Evolutionary conservation across 2,888 invertebrate genomes (phyloP), one percentile per base, ranked within the genome.

Genomic region (Aromia moschata): DNA sequence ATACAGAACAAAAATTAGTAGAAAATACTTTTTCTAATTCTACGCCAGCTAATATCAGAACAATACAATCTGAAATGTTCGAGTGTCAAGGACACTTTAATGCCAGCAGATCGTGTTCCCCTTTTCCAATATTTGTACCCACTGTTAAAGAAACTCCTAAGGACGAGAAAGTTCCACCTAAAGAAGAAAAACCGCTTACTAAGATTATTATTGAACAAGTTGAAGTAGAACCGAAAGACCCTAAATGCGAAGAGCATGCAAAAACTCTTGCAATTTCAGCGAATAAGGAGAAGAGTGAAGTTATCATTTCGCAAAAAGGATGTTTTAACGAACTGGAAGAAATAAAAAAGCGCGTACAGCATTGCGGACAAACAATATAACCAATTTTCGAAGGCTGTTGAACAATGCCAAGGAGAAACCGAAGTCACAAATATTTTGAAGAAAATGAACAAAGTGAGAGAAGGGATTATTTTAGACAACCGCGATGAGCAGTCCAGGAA

Each of bases 31-130:
- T 72, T 56, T 62, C 67, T 0, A 60, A 64, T 10, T 36, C 69
- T 2, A 67, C 71, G 1, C 45, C 71, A 2, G 45, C 66, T 3
- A 62, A 71, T 16, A 36, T 74, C 10, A 67, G 75, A 25, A 75
- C 74, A 1, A 43, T 80, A 5, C 79, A 79, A 61, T 77, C 78
- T 1, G 77, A 79, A 68, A 70, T 78, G 3, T 80, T 80, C 58
- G 79, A 79, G 68, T 78, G 79, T 56, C 74, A 79, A 58, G 80
- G 80, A 0, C 80, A 80, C 62, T 80, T 77, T 57, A 77, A 77
- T 57, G 79, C 79, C 1, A 71, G 72, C 31, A 65, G 77, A 47
- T 72, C 77, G 0, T 72, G 67, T 55, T 78, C 79, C 0, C 79
- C 79, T 1, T 72, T 70, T 58, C 65, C 72, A 0, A 70, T 79